Base-by-base conservation (phyloP, 1,140 invertebrate species). In the Cyclina sinensis region DNA sequence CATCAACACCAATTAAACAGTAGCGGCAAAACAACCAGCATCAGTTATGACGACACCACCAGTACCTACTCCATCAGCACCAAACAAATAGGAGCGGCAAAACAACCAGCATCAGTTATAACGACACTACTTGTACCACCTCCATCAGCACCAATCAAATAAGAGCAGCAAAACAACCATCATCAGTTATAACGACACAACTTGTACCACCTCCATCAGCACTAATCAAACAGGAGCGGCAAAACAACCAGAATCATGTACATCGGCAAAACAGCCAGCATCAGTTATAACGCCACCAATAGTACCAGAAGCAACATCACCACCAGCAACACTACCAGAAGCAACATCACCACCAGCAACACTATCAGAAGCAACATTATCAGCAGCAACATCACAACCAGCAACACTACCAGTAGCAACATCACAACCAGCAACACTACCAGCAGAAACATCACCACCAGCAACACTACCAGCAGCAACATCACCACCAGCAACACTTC, bases 101-200 rank as follows among this genome's bases (percentile, higher is more conserved):
- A n/a, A n/a, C n/a, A n/a, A n/a, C n/a, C n/a, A n/a, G n/a, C 51
- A 81, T 27, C 51, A 81, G 14, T 48, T 24, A 16, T 11, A 81
- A 16, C 78, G 57, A 5, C 78, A 81, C 4, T 27, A 81, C 4
- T 12, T 24, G 18, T 48, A 37, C 4, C 27, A 81, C 54, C 78
- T 30, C 14, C 78, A 81, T 12, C 48, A 62, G 24, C 78, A 81
- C 4, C 78, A 81, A 21, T 32, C 54, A 21, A 32, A 57, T 57
- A n/a, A n/a, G n/a, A n/a, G n/a, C 78, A 57, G 16, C 27, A 81
- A 18, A 46, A 81, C 4, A 16, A 59, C 35, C 78, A 81, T 21
- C 78, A 81, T 12, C 46, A 81, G 18, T 32, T 57, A n/a, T 48
- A 81, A 11, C 46, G n/a, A 16, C 39, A 79, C n/a, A 46, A 57